A percentile compares a stretch with the other conserved stretches of the same genome.
Evolutionary conservation across 2,797 vertebrate genomes (phyloP).

Genomic region (Harpagifer antarcticus): DNA sequence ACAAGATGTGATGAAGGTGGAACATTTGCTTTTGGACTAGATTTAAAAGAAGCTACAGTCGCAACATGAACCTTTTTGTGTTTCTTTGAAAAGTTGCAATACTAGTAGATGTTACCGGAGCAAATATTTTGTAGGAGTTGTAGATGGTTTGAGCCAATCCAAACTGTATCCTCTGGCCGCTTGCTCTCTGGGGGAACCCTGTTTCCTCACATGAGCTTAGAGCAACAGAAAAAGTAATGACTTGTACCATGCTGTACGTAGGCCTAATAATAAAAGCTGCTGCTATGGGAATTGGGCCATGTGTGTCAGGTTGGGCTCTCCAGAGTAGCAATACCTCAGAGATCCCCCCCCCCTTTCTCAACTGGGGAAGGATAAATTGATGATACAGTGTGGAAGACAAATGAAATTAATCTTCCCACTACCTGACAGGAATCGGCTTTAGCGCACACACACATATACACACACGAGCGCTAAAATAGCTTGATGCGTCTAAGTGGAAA

Average conservation of each 20-base stretch:
- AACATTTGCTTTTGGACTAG: slow-evolving; percentile 17
- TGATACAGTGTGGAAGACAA: slow-evolving; percentile 86
- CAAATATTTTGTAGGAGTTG: slow-evolving; percentile 83
- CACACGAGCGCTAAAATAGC: slow-evolving; percentile 59
- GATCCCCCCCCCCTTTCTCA: slow-evolving; percentile 72
- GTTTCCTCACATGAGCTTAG: slow-evolving; percentile 86
- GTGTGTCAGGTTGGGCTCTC: slow-evolving; percentile 85
- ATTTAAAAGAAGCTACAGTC: slow-evolving; percentile 14
- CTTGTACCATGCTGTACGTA: slow-evolving; percentile 82
- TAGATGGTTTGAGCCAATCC: slow-evolving; percentile 80
- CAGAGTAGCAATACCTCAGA: slow-evolving; percentile 84
- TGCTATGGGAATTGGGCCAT: slow-evolving; percentile 87
- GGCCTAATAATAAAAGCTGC: slow-evolving; percentile 88
- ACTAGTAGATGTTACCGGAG: slow-evolving; percentile 75
- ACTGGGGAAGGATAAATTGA: slow-evolving; percentile 88
- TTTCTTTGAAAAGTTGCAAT: slow-evolving; percentile 70
- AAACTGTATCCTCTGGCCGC: slow-evolving; percentile 80
- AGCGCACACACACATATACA: slow-evolving; percentile 8
- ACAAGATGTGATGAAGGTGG: slow-evolving; percentile 36
- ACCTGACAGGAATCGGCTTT: slow-evolving; percentile 83
- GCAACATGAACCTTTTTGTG: slow-evolving; percentile 19
- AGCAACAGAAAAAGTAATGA: slow-evolving; percentile 88
- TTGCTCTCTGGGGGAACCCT: slow-evolving; percentile 80
- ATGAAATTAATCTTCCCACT: slow-evolving; percentile 87
- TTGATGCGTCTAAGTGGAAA: slow-evolving; percentile 70